Conservation (phyloP, 2,888 invertebrate genomes). For the Aplocera efformata region DNA sequence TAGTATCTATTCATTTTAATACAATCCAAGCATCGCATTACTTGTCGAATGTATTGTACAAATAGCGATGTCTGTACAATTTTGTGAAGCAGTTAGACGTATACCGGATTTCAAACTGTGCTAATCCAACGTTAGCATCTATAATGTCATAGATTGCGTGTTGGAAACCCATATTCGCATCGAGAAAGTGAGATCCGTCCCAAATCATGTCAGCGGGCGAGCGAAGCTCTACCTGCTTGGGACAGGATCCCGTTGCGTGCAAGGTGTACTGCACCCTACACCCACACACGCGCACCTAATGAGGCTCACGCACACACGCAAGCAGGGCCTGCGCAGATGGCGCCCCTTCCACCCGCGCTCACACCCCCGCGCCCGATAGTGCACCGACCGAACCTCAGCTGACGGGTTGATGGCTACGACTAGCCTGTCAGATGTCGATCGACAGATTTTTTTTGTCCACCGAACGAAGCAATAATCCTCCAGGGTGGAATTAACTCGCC, state of each 20-base stretch:
- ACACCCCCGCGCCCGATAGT: slow-evolving; percentile 46
- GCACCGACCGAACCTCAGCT: slow-evolving; percentile 68
- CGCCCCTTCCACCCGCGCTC: slow-evolving; percentile 33
- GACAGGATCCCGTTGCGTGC: slow-evolving; percentile 72
- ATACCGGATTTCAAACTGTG: slow-evolving; percentile 11
- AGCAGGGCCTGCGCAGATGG: slow-evolving; percentile 51
- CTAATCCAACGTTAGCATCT: slow-evolving; percentile 12
- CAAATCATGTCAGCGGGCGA: slow-evolving; percentile 64
- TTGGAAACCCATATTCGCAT: slow-evolving; percentile 60
- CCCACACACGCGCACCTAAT: slow-evolving; percentile 35
- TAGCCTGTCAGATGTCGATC: slow-evolving; percentile 71
- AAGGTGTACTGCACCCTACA: slow-evolving; percentile 68
- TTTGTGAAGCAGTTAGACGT: no score
- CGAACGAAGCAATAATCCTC: slow-evolving; percentile 31
- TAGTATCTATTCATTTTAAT: no score
- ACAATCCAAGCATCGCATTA: no score
- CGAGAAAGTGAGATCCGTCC: slow-evolving; percentile 63
- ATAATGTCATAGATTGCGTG: slow-evolving; percentile 25
- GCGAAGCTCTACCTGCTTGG: slow-evolving; percentile 66
- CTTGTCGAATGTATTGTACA: no score
- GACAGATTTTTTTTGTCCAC: slow-evolving; percentile 52
- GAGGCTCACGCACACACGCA: slow-evolving; percentile 35
- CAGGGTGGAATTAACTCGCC: slow-evolving; percentile 32
- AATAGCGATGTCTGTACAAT: no score
- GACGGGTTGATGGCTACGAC: slow-evolving; percentile 29